These are phyloP conservation scores for Tetragnatha montana DNA, from an alignment of 2,888 invertebrate genomes.

Conservation along the genomic window DNA sequence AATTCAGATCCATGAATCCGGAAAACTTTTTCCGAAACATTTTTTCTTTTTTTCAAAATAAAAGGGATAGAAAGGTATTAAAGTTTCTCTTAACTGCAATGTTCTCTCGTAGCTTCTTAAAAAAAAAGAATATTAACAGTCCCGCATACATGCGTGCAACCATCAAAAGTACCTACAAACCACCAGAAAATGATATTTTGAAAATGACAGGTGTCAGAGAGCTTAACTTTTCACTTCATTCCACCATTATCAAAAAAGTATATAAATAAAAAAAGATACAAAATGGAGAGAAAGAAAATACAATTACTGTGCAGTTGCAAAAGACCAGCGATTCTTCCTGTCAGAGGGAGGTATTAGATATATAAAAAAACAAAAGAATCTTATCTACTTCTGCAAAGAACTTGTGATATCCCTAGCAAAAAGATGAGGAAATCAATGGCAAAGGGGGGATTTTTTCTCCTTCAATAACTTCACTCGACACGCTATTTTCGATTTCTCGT, in stretches of 20 bases:
- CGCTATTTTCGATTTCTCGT: constrained; percentile 48
- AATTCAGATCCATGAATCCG: background rate
- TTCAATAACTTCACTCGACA: constrained; percentile 60
- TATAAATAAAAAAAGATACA: background rate
- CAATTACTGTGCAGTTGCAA: constrained; percentile 29
- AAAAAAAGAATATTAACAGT: background rate
- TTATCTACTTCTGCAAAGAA: constrained; percentile 56
- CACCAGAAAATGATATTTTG: constrained; percentile 15
- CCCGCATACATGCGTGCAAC: background rate
- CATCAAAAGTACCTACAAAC: background rate
- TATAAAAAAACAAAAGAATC: constrained; percentile 47
- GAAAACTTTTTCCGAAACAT: background rate
- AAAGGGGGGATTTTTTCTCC: constrained; percentile 45
- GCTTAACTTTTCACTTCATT: constrained; percentile 57
- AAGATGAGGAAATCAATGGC: constrained; percentile 45
- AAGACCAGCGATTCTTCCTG: constrained; percentile 56
- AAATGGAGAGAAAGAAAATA: constrained; percentile 2
- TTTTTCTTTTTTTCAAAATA: background rate
- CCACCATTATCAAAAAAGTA: constrained; percentile 23
- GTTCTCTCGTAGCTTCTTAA: background rate
- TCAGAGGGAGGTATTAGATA: constrained; percentile 49
- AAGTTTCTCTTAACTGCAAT: background rate
- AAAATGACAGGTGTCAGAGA: constrained; percentile 53
- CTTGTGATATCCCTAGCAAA: constrained; percentile 49
- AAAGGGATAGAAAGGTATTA: background rate